Evolutionary conservation across 2,797 vertebrate species (phyloP).

Genomic region (Tachyglossus aculeatus): DNA sequence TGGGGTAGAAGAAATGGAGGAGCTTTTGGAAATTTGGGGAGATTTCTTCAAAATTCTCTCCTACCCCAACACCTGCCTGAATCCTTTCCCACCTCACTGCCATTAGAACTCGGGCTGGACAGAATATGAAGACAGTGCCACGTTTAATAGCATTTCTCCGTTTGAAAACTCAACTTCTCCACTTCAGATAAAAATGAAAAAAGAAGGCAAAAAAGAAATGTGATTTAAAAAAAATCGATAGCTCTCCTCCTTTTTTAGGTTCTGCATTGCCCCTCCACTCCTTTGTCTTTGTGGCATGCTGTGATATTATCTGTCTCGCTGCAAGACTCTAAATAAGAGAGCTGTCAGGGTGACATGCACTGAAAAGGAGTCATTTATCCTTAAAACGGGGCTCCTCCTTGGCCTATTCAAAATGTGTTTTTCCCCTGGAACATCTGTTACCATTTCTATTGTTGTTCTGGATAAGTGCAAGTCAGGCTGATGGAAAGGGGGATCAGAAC

Average conservation of each 20-base stretch:
- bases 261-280: conserved; percentile 38
- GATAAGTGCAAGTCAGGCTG: neutral
- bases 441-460: conserved; percentile 26
- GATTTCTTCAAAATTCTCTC: no score
- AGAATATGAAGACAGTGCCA: neutral
- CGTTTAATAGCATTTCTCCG: neutral
- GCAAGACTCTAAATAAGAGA: conserved; percentile 50
- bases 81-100: no score
- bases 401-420: conserved; percentile 31
- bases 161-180: conserved; percentile 24
- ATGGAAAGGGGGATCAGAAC: neutral
- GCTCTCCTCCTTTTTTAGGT: conserved; percentile 5
- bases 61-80: no score
- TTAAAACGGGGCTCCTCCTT: conserved; percentile 16
- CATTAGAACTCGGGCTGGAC: no score
- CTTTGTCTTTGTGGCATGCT: conserved; percentile 46
- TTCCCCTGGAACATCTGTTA: conserved; percentile 13
- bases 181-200: conserved; percentile 29
- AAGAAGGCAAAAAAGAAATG: neutral
- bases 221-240: conserved; percentile 45
- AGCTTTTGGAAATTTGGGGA: no score
- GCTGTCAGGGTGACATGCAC: conserved; percentile 47
- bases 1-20: no score
- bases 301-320: conserved; percentile 60
- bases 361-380: conserved; percentile 49